Evolutionary conservation across 2,797 vertebrate genomes (phyloP).

Genomic region (Pygocentrus nattereri): DNA sequence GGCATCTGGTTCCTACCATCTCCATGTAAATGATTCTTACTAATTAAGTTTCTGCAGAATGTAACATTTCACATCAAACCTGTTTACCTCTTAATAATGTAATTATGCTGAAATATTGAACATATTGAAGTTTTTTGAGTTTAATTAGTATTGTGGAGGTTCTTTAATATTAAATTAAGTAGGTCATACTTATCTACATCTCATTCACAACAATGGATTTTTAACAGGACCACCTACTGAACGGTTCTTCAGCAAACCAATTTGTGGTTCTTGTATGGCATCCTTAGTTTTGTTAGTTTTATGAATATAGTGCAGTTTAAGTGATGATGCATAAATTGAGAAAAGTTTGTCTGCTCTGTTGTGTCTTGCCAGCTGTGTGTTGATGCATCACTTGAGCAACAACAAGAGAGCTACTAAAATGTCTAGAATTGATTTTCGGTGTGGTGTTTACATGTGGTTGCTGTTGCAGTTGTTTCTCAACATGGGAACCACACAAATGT

Average conservation of each 20-base stretch:
- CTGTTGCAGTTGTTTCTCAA: background rate
- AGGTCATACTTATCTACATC: no score
- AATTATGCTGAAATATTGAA: no score
- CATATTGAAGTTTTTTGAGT: no score
- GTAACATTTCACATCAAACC: no score
- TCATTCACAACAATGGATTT: no score
- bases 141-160: no score
- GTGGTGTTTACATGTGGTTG: background rate
- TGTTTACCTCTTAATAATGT: no score
- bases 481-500: background rate
- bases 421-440: background rate
- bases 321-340: background rate
- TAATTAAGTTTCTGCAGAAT: no score
- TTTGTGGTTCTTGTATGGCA: background rate
- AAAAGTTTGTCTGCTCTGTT: background rate
- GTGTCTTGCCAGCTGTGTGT: background rate
- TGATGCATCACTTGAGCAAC: slow-evolving; percentile 4
- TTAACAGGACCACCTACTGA: no score
- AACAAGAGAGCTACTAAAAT: background rate
- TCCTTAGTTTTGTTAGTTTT: background rate
- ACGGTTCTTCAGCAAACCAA: background rate
- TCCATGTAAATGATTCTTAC: no score
- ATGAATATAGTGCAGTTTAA: background rate
- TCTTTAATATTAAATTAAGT: no score
- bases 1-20: no score